Base-by-base conservation (phyloP, 2,888 invertebrate species). In the Mesochorus sp. region DNA sequence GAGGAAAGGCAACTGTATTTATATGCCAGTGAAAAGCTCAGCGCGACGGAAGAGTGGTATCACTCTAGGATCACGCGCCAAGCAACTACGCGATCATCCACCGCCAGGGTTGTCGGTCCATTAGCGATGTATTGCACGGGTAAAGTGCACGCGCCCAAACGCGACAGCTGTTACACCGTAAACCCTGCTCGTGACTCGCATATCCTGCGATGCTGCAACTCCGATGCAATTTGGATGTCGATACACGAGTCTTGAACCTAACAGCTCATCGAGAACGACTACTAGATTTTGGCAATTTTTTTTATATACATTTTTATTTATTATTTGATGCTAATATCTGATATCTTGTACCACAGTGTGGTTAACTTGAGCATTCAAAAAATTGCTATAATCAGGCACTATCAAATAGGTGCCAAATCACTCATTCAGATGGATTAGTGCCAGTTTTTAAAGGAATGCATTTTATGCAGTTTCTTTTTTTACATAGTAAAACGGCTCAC, bases 41-140 rank as follows among this genome's bases (percentile, higher is more conserved):
- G 17, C 51, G 49, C 53, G 66, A 55, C 67, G 72, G 39, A 31
- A 34, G 49, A 68, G 67, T 24, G 62, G 21, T 47, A 39, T 47
- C 31, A 57, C 17, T 42, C 68, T 57, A 53, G 59, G 26, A 26
- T 47, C 31, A 31, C 34, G 31, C 47, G 31, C 42, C 44, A 55
- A 19, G 28, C 53, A 17, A 42, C 28, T 12, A 17, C 17, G 31
- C 17, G 17, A n/a, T 21, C 12, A 49, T 49, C 17, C 17, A 61
- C 37, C 47, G 26, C 39, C 64, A 81, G 80, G 82, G 76, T 86
- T 85, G 84, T 82, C 84, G 85, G 85, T 87, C 87, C 87, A 87
- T 87, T 87, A 87, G 86, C 84, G 83, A 82, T 85, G 84, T 85
- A 87, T 87, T 85, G 84, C 85, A 82, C 83, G 84, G 82, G 85